phyloP scores from a whole-genome alignment of 2,888 invertebrate species.

The Erebia palarica region DNA sequence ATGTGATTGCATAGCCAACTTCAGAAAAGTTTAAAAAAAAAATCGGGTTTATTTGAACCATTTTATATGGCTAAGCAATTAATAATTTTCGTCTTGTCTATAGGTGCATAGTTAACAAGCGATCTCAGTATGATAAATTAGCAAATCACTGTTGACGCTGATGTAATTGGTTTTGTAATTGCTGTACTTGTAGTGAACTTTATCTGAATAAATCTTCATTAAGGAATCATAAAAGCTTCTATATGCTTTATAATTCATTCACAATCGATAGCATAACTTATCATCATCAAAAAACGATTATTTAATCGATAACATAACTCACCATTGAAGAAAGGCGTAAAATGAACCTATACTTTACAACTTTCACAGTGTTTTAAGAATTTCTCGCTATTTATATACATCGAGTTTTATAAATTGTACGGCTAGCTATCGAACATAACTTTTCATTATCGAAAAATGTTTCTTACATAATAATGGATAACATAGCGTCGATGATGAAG shows the following conservation, averaged over 20 bases:
- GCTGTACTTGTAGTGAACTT: too few relatives aligned
- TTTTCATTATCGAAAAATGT: background rate
- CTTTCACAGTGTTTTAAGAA: background rate
- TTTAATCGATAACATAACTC: background rate
- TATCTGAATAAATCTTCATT: too few relatives aligned
- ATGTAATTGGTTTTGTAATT: too few relatives aligned
- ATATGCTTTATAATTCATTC: background rate
- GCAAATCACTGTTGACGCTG: too few relatives aligned
- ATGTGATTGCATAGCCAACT: background rate
- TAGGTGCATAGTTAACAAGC: background rate
- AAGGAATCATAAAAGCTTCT: background rate
- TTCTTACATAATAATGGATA: background rate
- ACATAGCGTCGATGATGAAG: background rate
- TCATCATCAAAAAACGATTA: background rate
- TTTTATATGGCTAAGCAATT: too few relatives aligned
- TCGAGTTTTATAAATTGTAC: conserved; percentile 42
- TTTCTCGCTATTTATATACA: conserved; percentile 47
- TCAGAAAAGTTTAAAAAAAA: background rate
- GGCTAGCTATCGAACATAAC: background rate
- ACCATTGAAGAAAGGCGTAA: background rate
- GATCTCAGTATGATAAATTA: too few relatives aligned
- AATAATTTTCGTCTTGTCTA: too few relatives aligned
- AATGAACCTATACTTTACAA: too few relatives aligned
- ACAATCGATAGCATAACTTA: background rate
- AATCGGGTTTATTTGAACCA: background rate